A percentile compares a stretch with the other conserved stretches of the same genome.
These are phyloP conservation scores for Alcis repandata DNA, from an alignment of 2,888 invertebrate species.

Conservation along the genomic window DNA sequence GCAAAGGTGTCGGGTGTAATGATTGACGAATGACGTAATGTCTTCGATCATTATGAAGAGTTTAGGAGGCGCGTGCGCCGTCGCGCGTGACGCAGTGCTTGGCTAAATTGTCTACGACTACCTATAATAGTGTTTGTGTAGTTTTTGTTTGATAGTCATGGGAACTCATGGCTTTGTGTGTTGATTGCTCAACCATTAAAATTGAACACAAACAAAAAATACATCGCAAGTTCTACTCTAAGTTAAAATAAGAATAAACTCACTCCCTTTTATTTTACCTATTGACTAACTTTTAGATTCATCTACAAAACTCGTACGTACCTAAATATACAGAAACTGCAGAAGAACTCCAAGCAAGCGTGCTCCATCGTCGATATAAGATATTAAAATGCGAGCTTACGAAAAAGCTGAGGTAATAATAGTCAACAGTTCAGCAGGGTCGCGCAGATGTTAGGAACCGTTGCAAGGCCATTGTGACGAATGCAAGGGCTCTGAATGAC, in stretches of 20 bases:
- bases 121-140: slow-evolving; percentile 55
- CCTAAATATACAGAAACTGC: slow-evolving; percentile 18
- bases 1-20: slow-evolving; percentile 69
- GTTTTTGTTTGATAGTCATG: slow-evolving; percentile 70
- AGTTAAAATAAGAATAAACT: neutral
- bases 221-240: neutral
- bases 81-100: slow-evolving; percentile 71
- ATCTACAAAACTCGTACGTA: neutral
- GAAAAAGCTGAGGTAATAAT: slow-evolving; percentile 53
- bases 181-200: slow-evolving; percentile 52
- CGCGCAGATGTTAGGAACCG: slow-evolving; percentile 84
- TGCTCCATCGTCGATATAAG: slow-evolving; percentile 20
- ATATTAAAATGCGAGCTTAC: neutral
- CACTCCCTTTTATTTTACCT: neutral
- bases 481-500: slow-evolving; percentile 68
- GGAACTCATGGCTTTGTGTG: slow-evolving; percentile 65
- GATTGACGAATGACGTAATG: slow-evolving; percentile 79
- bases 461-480: slow-evolving; percentile 78
- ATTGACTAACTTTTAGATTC: slow-evolving; percentile 28
- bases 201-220: slow-evolving; percentile 51
- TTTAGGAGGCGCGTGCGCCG: slow-evolving; percentile 66
- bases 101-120: slow-evolving; percentile 61
- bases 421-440: slow-evolving; percentile 56
- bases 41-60: slow-evolving; percentile 73
- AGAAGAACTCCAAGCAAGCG: slow-evolving; percentile 25